Evolutionary conservation across 2,797 vertebrate species (phyloP).

Genomic region (Nannoperca obscura): DNA sequence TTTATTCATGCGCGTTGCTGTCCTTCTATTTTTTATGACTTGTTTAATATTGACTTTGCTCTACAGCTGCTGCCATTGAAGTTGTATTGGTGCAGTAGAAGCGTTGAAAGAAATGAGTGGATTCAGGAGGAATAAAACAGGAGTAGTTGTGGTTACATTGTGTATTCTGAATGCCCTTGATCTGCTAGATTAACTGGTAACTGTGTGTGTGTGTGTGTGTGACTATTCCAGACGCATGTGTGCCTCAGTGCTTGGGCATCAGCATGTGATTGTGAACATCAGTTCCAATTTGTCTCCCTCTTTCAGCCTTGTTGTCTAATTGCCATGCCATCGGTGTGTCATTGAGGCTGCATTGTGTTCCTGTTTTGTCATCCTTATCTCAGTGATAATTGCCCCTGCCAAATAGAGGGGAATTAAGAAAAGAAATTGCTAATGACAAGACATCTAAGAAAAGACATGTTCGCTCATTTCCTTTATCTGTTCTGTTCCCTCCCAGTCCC

Average conservation of each 20-base stretch:
- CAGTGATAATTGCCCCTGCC: conserved; percentile 80
- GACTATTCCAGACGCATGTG: conserved; percentile 23
- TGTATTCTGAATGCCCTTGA: conserved; percentile 67
- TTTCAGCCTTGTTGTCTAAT: conserved; percentile 79
- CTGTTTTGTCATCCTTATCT: conserved; percentile 83
- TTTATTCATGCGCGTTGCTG: conserved; percentile 54
- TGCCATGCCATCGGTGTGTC: conserved; percentile 79
- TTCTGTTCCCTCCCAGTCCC: conserved; percentile 66
- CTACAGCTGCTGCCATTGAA: conserved; percentile 68
- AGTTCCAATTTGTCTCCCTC: conserved; percentile 80
- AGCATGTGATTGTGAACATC: conserved; percentile 79
- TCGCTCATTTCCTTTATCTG: conserved; percentile 79
- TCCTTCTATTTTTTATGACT: conserved; percentile 59
- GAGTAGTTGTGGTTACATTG: conserved; percentile 47
- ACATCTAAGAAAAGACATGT: conserved; percentile 80
- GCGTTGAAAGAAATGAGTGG: conserved; percentile 41
- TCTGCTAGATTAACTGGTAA: conserved; percentile 53
- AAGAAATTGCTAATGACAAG: conserved; percentile 81
- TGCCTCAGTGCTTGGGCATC: conserved; percentile 59
- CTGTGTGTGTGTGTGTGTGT: conserved; percentile 20
- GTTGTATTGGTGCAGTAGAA: conserved; percentile 42
- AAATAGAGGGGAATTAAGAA: conserved; percentile 81
- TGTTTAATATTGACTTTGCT: conserved; percentile 69
- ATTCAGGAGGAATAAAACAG: conserved; percentile 44
- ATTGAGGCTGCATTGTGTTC: conserved; percentile 77